Percentiles rank a stretch among this genome's conserved stretches.
These are phyloP conservation scores for Laterallus jamaicensis DNA, from an alignment of 2,113 vertebrate species.

Conservation along the genomic window DNA sequence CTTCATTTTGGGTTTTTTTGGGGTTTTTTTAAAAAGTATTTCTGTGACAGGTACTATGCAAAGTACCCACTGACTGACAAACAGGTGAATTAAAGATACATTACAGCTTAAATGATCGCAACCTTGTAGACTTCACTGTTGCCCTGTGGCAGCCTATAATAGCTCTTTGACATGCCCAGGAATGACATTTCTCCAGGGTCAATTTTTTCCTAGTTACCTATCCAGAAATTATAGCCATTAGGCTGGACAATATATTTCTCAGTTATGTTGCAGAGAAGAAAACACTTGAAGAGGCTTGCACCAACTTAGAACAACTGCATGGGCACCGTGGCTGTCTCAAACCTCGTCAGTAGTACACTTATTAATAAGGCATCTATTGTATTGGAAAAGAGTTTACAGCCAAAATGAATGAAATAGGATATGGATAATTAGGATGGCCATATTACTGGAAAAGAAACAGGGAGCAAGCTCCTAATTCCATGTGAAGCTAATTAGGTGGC, in stretches of 20 bases:
- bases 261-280: neutral
- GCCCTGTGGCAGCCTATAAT: neutral
- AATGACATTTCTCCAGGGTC: neutral
- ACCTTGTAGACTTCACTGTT: neutral
- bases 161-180: neutral
- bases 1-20: no score
- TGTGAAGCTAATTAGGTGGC: conserved; percentile 45
- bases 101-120: neutral
- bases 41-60: neutral
- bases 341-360: neutral
- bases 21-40: neutral
- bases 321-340: neutral
- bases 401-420: conserved; percentile 2
- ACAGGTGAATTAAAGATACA: neutral
- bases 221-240: neutral
- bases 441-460: conserved; percentile 12
- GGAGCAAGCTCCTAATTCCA: conserved; percentile 4
- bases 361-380: neutral
- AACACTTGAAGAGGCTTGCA: neutral
- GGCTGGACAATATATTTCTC: neutral
- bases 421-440: conserved; percentile 24
- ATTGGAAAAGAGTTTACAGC: conserved; percentile 24
- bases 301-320: neutral
- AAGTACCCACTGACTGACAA: neutral
- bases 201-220: neutral